These are phyloP conservation scores for Drosophila pegasa DNA, from an alignment of 2,888 invertebrate species.

Conservation along the genomic window DNA sequence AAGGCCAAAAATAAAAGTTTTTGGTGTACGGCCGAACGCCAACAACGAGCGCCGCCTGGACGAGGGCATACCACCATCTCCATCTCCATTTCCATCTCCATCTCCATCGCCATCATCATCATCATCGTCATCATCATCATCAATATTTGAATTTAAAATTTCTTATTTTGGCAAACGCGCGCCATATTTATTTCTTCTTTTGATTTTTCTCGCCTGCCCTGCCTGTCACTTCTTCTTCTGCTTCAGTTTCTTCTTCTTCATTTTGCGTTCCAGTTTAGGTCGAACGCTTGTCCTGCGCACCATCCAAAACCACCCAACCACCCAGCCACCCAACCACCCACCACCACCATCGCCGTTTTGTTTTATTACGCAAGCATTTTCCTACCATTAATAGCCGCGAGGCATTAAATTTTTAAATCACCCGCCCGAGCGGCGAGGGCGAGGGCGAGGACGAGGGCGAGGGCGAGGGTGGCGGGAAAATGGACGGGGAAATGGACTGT, in stretches of 20 bases:
- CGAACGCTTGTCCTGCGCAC: slow-evolving; percentile 6
- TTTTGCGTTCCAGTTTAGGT: slow-evolving; percentile 24
- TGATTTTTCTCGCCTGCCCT: slow-evolving; percentile 67
- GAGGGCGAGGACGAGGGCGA: slow-evolving; percentile 3
- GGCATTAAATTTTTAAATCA: slow-evolving; percentile 81
- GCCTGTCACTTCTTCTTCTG: slow-evolving; percentile 31
- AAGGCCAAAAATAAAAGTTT: slow-evolving; percentile 41
- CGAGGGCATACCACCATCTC: slow-evolving; percentile 5
- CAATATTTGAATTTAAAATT: slow-evolving; percentile 80
- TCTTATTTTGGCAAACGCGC: slow-evolving; percentile 74
- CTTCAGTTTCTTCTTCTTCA: slow-evolving; percentile 28
- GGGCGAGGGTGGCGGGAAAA: slow-evolving; percentile 22
- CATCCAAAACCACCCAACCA: slow-evolving; percentile 28
- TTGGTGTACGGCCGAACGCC: slow-evolving; percentile 47
- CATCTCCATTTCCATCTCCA: slow-evolving; percentile 23
- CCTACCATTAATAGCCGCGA: slow-evolving; percentile 79
- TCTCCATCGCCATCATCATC: slow-evolving; percentile 11
- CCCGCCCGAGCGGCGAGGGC: slow-evolving; percentile 36
- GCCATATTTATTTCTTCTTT: slow-evolving; percentile 81
- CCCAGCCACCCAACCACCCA: slow-evolving; percentile 12
- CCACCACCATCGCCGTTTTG: slow-evolving; percentile 56
- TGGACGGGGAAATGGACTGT: slow-evolving; percentile 14
- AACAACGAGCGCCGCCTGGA: slow-evolving; percentile 22
- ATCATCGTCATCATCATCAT: slow-evolving; percentile 57
- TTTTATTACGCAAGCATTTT: slow-evolving; percentile 81